These are phyloP conservation scores for Montipora capricornis DNA, from an alignment of 64 coral and sea anemone genomes.

Conservation along the genomic window DNA sequence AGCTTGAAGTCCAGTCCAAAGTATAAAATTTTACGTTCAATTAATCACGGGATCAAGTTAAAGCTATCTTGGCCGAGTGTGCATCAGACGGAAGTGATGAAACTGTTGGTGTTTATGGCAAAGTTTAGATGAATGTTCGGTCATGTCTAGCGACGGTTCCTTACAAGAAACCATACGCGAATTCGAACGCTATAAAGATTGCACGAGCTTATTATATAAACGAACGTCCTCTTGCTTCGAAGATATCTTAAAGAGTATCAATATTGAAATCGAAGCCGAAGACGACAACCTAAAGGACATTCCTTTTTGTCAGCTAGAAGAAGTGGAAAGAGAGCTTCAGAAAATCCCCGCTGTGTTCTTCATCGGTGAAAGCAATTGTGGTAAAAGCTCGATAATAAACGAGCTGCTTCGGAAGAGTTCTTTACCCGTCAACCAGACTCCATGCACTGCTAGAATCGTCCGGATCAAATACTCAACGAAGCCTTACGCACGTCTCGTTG, in stretches of 20 bases:
- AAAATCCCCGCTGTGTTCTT: slow-evolving; percentile 29
- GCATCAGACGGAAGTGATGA: not conserved
- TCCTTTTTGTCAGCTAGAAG: not conserved
- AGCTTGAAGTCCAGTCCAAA: not conserved
- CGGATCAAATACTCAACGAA: slow-evolving; percentile 19
- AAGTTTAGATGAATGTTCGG: not conserved
- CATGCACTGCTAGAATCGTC: slow-evolving; percentile 66
- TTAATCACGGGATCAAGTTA: slow-evolving; percentile 13
- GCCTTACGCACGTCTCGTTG: slow-evolving; percentile 3
- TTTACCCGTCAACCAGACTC: slow-evolving; percentile 38
- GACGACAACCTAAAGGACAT: not conserved
- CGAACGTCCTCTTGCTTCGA: slow-evolving; percentile 1
- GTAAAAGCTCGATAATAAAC: slow-evolving; percentile 47
- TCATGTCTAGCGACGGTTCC: not conserved
- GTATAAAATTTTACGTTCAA: not conserved
- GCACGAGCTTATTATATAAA: not conserved
- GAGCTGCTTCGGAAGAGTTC: slow-evolving; percentile 26
- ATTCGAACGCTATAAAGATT: not conserved
- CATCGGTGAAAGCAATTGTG: slow-evolving; percentile 41
- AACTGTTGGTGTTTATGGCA: not conserved
- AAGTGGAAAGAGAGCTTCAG: slow-evolving; percentile 21
- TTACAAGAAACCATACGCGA: slow-evolving; percentile 19
- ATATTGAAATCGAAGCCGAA: not conserved
- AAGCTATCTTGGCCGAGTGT: too few species aligned
- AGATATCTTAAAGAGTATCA: not conserved